Percentiles rank a stretch among this genome's conserved stretches.
Conservation (phyloP, 2,113 vertebrate species). For the Cryptotis parvus region DNA sequence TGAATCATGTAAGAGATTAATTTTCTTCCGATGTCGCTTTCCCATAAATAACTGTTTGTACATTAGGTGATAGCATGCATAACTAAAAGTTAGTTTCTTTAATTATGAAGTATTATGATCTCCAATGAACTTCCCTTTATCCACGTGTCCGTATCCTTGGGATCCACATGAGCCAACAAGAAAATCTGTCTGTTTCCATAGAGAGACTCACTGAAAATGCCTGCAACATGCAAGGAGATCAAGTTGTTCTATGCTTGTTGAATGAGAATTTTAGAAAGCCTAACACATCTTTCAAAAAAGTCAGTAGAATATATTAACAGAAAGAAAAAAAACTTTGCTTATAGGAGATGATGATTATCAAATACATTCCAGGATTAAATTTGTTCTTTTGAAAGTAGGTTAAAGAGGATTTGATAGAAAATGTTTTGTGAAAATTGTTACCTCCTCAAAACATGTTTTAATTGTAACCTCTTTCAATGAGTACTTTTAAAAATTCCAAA, state of each 20-base stretch:
- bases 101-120: background rate
- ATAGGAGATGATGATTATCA: background rate
- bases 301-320: background rate
- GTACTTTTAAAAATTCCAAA: background rate
- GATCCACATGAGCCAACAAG: background rate
- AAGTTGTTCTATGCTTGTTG: background rate
- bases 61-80: background rate
- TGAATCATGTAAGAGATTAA: background rate
- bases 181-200: background rate
- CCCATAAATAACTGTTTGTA: background rate
- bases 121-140: background rate
- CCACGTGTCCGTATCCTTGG: background rate
- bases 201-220: background rate
- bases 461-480: background rate
- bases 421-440: background rate
- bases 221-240: background rate
- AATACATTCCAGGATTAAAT: background rate
- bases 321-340: background rate
- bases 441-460: background rate
- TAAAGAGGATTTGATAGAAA: background rate
- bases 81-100: background rate
- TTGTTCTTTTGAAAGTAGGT: background rate
- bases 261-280: background rate
- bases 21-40: constrained; percentile 28
- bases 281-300: constrained; percentile 11